A percentile compares a stretch with the other conserved stretches of the same genome.
phyloP scores from a whole-genome alignment of 1,140 invertebrate genomes.

The roundworm (Caenorhabditis elegans) region WBcel235 BX284602.5:5667001-5667500 shows the following conservation, averaged over 20 bases:
- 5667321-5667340: slow-evolving; percentile 44
- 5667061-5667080: slow-evolving; percentile 1
- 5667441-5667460: no score
- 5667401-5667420: slow-evolving; percentile 23
- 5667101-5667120: slow-evolving; percentile 44
- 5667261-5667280: background rate
- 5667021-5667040: slow-evolving; percentile 45
- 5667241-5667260: background rate
- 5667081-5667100: background rate
- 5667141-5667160: slow-evolving; percentile 47
- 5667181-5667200: slow-evolving; percentile 33
- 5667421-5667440: background rate
- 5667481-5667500: no score
- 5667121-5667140: slow-evolving; percentile 50
- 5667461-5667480: no score
- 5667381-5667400: slow-evolving; percentile 37
- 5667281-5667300: slow-evolving; percentile 38
- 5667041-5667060: slow-evolving; percentile 50
- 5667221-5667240: slow-evolving; percentile 27
- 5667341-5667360: slow-evolving; percentile 36
- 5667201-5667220: slow-evolving; percentile 33
- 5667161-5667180: slow-evolving; percentile 42
- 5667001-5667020: slow-evolving; percentile 50
- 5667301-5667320: slow-evolving; percentile 46
- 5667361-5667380: slow-evolving; percentile 27